Evolutionary conservation across 2,888 invertebrate genomes (phyloP), one percentile per base, ranked within the genome.

Genomic region (Drosophila stalkeri): DNA sequence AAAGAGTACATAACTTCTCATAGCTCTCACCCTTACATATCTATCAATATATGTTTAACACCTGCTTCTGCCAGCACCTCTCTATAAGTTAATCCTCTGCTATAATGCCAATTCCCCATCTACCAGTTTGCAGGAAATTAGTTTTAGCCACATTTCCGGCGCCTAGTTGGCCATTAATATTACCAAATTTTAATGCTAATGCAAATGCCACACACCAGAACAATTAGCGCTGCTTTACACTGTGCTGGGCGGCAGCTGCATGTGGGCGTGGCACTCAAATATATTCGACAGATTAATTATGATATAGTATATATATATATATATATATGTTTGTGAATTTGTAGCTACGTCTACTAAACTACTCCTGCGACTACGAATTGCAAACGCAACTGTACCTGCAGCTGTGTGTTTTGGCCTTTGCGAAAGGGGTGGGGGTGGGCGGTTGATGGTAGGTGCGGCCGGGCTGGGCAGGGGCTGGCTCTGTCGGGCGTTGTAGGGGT

Each of bases 171-270:
- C 43, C 75, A 83, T 84, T 81, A 83, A 83, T 85, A 78, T 80
- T 80, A 75, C 76, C 64, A 73, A 85, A 85, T 79, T 81, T 82
- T 81, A 82, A 85, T 87, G 86, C 77, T 81, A 81, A 85, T 87
- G 86, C 81, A 77, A 87, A 74, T 72, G 56, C 75, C 59, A 47
- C 57, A 65, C 51, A 65, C 51, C 52, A 68, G 55, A 16, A 63
- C 87, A 87, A 83, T 83, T 84, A 84, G 83, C 80, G 83, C 31
- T n/a, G 31, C 55, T 43, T 39, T 6, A 18, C 27, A 8, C 14
- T 18, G 41, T 2, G 9, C 8, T n/a, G 43, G 31, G 31, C 18
- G 39, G 35, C 23, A 14, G 54, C 54, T 55, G 62, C 33, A 35
- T 8, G 41, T 41, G 41, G 55, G 55, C 41, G 55, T 41, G 55